These are phyloP conservation scores for Odocoileus hemionus DNA, from an alignment of 2,113 vertebrate genomes.

Conservation along the genomic window DNA sequence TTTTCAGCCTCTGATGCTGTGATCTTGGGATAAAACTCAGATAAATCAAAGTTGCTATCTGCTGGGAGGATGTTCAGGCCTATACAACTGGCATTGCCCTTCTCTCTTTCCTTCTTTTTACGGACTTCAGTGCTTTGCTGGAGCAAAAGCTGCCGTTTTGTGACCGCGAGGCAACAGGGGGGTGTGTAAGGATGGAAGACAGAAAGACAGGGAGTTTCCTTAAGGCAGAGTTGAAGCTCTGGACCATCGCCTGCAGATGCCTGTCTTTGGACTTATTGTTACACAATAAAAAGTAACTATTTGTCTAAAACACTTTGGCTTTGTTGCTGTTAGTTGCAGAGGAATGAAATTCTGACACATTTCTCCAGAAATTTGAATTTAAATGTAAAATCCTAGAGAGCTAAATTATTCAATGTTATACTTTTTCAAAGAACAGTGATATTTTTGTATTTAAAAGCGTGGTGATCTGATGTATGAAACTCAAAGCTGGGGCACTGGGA, in stretches of 20 bases:
- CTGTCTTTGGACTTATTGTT: neutral
- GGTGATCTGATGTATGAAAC: neutral
- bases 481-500: neutral
- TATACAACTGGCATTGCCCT: neutral
- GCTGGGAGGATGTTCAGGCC: neutral
- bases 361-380: constrained; percentile 16
- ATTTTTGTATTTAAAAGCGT: constrained; percentile 76
- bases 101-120: neutral
- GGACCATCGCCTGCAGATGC: neutral
- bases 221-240: neutral
- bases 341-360: neutral
- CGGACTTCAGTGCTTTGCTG: neutral
- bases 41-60: neutral
- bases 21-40: neutral
- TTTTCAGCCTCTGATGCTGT: neutral
- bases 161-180: neutral
- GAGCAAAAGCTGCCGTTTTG: neutral
- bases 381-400: constrained; percentile 59
- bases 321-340: neutral
- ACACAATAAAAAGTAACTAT: neutral
- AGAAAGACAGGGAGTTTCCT: neutral
- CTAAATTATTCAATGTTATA: constrained; percentile 70
- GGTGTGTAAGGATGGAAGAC: neutral
- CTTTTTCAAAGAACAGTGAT: constrained; percentile 72
- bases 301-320: neutral